Conservation (phyloP, 2,113 vertebrate genomes). For the Columbina picui region DNA sequence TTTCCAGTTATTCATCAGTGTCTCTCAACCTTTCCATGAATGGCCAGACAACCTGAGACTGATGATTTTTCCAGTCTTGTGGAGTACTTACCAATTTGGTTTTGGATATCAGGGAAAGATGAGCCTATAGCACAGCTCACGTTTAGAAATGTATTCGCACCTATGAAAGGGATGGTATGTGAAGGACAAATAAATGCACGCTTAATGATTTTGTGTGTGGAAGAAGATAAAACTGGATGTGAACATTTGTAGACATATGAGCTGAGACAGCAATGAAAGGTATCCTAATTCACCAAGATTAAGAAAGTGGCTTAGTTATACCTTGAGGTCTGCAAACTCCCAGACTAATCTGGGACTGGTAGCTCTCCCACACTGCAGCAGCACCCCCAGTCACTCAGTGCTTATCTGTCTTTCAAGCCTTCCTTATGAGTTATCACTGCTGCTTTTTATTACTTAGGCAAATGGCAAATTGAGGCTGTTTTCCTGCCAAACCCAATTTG, state of each 20-base stretch:
- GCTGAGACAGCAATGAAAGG: background rate
- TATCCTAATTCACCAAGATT: background rate
- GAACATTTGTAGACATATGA: background rate
- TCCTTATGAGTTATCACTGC: background rate
- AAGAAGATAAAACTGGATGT: background rate
- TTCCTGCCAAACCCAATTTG: conserved; percentile 4
- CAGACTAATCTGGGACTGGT: background rate
- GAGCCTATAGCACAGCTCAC: background rate
- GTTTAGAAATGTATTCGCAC: background rate
- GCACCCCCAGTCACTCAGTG: background rate
- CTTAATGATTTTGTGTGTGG: background rate
- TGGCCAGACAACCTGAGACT: background rate
- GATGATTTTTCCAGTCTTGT: background rate
- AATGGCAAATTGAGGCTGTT: conserved; percentile 3
- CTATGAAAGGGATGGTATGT: background rate
- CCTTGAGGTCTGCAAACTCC: background rate
- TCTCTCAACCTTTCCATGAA: background rate
- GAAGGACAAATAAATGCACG: background rate
- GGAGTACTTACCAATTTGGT: background rate
- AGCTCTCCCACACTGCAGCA: background rate
- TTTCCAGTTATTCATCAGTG: background rate
- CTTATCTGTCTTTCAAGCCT: background rate
- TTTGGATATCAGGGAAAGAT: background rate
- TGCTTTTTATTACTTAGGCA: background rate
- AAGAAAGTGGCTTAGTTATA: background rate